phyloP scores from a whole-genome alignment of 2,797 vertebrate species.

The Sebastes taczanowskii region DNA sequence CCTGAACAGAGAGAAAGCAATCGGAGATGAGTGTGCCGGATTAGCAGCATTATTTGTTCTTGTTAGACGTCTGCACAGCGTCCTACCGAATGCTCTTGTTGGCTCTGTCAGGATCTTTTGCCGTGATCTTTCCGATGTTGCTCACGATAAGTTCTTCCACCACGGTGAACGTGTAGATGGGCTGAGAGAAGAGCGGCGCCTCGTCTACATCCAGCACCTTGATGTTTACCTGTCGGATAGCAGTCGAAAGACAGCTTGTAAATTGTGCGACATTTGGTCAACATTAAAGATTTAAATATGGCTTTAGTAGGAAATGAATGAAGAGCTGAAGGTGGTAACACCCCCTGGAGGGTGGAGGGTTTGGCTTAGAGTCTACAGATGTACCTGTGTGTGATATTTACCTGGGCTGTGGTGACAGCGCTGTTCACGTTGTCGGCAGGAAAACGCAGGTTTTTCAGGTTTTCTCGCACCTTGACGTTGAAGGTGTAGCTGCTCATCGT shows the following conservation, averaged over 20 bases:
- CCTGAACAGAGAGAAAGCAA: constrained; percentile 44
- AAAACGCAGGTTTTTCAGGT: constrained; percentile 55
- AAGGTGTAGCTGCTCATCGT: constrained; percentile 80
- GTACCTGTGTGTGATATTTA: constrained; percentile 8
- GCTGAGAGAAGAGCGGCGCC: constrained; percentile 85
- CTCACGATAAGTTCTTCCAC: constrained; percentile 78
- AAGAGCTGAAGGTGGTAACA: not conserved
- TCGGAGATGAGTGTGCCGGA: not conserved
- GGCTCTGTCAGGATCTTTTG: constrained; percentile 86
- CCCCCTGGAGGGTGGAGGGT: no score
- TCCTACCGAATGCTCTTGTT: constrained; percentile 83
- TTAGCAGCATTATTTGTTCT: not conserved
- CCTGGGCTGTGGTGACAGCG: constrained; percentile 73
- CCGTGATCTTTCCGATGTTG: constrained; percentile 82
- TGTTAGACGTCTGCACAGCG: not conserved
- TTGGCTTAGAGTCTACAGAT: not conserved
- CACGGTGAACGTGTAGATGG: constrained; percentile 85
- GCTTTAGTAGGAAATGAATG: not conserved
- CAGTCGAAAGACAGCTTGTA: not conserved
- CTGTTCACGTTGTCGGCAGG: constrained; percentile 71
- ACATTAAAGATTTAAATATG: not conserved
- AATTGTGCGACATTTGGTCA: not conserved
- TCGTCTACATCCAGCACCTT: constrained; percentile 90
- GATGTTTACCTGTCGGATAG: constrained; percentile 74
- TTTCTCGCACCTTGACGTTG: constrained; percentile 83